Conservation (phyloP, 2,888 invertebrate genomes). For the Dryomyza anilis region DNA sequence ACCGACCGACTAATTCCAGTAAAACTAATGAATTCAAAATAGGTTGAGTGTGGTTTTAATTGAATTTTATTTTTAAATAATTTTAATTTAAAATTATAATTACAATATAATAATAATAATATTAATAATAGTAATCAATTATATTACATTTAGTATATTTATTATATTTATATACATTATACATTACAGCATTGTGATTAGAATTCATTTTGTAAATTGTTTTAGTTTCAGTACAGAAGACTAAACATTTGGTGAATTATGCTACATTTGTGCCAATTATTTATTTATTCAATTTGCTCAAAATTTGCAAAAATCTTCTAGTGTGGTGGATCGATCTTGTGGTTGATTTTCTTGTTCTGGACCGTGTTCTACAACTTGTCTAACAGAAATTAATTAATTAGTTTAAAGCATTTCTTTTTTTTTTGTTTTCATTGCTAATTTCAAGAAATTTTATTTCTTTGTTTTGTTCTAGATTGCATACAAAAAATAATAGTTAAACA, state of each 20-base stretch:
- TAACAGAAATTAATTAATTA: not conserved
- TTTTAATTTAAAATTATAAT: constrained; percentile 19
- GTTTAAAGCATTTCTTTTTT: not conserved
- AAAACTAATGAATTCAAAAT: not conserved
- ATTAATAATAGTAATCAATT: not conserved
- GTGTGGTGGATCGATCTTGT: no score
- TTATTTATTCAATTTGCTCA: not conserved
- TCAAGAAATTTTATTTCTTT: constrained; percentile 12
- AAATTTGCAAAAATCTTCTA: no score
- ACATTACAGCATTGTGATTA: constrained; percentile 20
- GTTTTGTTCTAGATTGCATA: constrained; percentile 11
- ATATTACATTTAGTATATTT: constrained; percentile 2
- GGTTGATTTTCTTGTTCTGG: not conserved
- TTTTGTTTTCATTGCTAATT: constrained; percentile 3
- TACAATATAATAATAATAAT: constrained; percentile 6
- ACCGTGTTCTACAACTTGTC: no score
- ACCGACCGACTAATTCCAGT: not conserved
- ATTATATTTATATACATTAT: constrained; percentile 20
- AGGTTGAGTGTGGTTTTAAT: not conserved
- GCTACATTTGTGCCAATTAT: not conserved
- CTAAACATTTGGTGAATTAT: no score
- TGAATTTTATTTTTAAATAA: constrained; percentile 19
- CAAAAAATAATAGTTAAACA: constrained; percentile 12
- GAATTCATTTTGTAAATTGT: not conserved
- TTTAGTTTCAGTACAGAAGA: no score